These are phyloP conservation scores for Phragmatobia fuliginosa DNA, from an alignment of 2,888 invertebrate species.

Conservation along the genomic window DNA sequence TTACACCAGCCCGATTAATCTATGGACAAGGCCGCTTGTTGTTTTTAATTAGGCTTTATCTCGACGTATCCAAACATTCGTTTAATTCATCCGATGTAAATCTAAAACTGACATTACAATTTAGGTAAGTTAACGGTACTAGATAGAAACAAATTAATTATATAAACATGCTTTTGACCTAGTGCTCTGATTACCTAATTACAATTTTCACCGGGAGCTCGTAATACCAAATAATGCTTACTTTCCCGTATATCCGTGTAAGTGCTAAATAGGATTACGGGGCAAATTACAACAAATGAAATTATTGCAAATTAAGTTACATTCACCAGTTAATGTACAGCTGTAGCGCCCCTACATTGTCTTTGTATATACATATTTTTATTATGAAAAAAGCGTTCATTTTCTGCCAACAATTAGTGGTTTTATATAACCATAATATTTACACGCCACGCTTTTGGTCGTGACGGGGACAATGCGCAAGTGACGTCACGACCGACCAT, in stretches of 20 bases:
- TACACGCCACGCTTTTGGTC: slow-evolving; percentile 54
- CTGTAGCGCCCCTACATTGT: slow-evolving; percentile 40
- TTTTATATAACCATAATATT: slow-evolving; percentile 67
- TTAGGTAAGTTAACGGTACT: slow-evolving; percentile 3
- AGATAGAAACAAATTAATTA: slow-evolving; percentile 23
- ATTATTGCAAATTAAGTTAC: slow-evolving; percentile 56
- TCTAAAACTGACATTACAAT: background rate
- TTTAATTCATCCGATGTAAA: slow-evolving; percentile 17
- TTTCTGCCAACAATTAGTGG: slow-evolving; percentile 74
- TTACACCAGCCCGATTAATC: slow-evolving; percentile 41
- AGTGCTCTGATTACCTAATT: slow-evolving; percentile 36
- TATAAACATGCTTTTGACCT: slow-evolving; percentile 27
- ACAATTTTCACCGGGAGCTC: slow-evolving; percentile 27
- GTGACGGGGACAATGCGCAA: slow-evolving; percentile 63
- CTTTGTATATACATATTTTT: slow-evolving; percentile 45
- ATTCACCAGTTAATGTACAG: slow-evolving; percentile 41
- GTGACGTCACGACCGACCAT: slow-evolving; percentile 68
- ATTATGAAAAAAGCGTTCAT: slow-evolving; percentile 57
- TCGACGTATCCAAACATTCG: slow-evolving; percentile 30
- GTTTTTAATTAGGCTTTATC: slow-evolving; percentile 53
- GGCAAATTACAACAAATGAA: slow-evolving; percentile 56
- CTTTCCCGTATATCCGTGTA: slow-evolving; percentile 46
- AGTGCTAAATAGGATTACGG: slow-evolving; percentile 58
- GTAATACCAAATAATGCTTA: slow-evolving; percentile 37
- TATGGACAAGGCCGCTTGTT: slow-evolving; percentile 37